Base-by-base conservation (phyloP, 2,888 invertebrate species). In the Oxyteleia sp. region DNA sequence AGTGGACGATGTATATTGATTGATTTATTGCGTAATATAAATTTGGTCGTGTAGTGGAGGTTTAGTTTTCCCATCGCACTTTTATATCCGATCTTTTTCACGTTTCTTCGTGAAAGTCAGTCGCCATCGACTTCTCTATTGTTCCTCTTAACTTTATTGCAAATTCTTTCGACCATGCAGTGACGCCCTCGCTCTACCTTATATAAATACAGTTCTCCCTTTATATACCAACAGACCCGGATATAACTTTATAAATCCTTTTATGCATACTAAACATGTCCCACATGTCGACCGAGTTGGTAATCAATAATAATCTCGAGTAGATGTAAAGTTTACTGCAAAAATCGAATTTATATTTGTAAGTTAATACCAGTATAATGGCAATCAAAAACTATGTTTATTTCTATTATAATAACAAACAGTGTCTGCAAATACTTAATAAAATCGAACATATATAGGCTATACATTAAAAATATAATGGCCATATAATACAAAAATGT, bases 121-220 rank as follows among this genome's bases (percentile, higher is more conserved):
- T 66, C 38, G 20, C 55, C 47, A 69, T 69, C 57, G 69, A 45
- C 35, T 69, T 29, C 18, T 20, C 45, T 32, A 57, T 57, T 43
- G 68, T 69, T 55, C 55, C 55, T 69, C 29, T 69, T 45, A 45
- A 55, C 45, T 43, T 55, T 69, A 69, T 69, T 59, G 47, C 57
- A 59, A 71, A 71, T 71, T 71, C 45, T 71, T 59, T 71, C 59
- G 15, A 71, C 59, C 59, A 47, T 59, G 49, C 16, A 49, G 8
- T 23, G 59, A 45, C 53, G 47, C 29, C 49, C 38, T 57, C 23
- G 47, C 71, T 57, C 3, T 32, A 26, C 8, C 57, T 71, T 71
- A 71, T 71, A 71, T 71, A 49, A 71, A 71, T 59, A 71, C 57
- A 32, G 26, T 45, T 71, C 49, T 47, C 43, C 43, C 32, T 69